These are phyloP conservation scores for Pimpla rufipes DNA, from an alignment of 2,888 invertebrate species.

Conservation along the genomic window DNA sequence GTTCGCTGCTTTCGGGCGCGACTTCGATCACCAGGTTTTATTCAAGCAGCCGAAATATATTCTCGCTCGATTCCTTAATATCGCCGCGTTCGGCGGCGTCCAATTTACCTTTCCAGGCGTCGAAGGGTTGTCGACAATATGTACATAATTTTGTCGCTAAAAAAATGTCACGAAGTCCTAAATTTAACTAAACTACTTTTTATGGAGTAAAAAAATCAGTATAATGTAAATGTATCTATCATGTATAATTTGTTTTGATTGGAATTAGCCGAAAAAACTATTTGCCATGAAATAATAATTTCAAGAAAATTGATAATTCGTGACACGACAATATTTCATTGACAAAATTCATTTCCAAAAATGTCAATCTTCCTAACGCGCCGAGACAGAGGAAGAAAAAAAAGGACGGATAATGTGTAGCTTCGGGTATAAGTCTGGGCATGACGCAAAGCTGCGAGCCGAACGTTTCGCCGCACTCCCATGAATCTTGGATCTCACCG, in stretches of 20 bases:
- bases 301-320: background rate
- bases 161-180: background rate
- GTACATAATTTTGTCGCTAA: background rate
- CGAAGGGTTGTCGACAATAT: background rate
- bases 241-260: too few species aligned
- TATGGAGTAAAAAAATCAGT: too few species aligned
- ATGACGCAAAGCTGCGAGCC: conserved; percentile 20
- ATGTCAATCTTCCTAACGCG: background rate
- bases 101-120: background rate
- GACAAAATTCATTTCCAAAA: background rate
- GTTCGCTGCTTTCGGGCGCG: background rate
- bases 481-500: conserved; percentile 58
- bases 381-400: background rate
- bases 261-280: background rate
- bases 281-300: background rate
- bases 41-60: conserved; percentile 3
- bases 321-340: background rate
- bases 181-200: background rate
- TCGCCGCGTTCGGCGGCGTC: background rate
- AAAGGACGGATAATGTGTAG: conserved; percentile 5
- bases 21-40: conserved; percentile 6
- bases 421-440: background rate
- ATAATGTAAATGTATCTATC: too few species aligned
- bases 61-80: background rate
- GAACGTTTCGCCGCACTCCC: conserved; percentile 47